phyloP scores from a whole-genome alignment of 2,797 vertebrate genomes.

The Pseudochaenichthys georgianus region DNA sequence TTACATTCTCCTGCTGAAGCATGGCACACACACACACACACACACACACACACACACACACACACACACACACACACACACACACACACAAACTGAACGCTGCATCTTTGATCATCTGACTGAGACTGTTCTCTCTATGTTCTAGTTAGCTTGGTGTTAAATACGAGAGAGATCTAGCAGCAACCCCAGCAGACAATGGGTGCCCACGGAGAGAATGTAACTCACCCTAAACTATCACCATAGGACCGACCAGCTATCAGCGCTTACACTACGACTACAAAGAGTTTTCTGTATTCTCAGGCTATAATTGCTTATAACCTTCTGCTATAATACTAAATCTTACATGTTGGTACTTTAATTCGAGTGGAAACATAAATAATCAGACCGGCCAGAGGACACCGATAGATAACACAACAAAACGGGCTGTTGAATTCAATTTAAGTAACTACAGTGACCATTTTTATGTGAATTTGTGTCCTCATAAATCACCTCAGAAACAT shows the following conservation, averaged over 20 bases:
- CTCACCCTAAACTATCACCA: constrained; percentile 44
- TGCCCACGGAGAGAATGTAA: constrained; percentile 30
- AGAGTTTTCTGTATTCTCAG: background rate
- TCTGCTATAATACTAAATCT: background rate
- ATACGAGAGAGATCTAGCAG: constrained; percentile 66
- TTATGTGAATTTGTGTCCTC: constrained; percentile 3
- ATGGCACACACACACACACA: constrained; percentile 4
- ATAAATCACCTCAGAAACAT: constrained; percentile 1
- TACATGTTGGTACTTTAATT: constrained; percentile 1
- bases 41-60: background rate
- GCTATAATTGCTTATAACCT: constrained; percentile 12
- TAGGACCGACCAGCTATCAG: constrained; percentile 7
- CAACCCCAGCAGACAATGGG: constrained; percentile 49
- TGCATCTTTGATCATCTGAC: constrained; percentile 72
- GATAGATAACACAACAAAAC: background rate
- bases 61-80: background rate
- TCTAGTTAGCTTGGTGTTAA: constrained; percentile 74
- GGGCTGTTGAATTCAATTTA: constrained; percentile 2
- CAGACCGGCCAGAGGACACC: constrained; percentile 1
- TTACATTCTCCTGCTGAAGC: constrained; percentile 44
- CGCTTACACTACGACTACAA: background rate
- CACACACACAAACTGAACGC: constrained; percentile 3
- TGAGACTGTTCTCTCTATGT: constrained; percentile 66
- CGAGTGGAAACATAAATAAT: constrained; percentile 18
- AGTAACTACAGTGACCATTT: constrained; percentile 3